Evolutionary conservation across 2,888 invertebrate genomes (phyloP), one percentile per base, ranked within the genome.

Genomic region (Ptychoptera contaminata): DNA sequence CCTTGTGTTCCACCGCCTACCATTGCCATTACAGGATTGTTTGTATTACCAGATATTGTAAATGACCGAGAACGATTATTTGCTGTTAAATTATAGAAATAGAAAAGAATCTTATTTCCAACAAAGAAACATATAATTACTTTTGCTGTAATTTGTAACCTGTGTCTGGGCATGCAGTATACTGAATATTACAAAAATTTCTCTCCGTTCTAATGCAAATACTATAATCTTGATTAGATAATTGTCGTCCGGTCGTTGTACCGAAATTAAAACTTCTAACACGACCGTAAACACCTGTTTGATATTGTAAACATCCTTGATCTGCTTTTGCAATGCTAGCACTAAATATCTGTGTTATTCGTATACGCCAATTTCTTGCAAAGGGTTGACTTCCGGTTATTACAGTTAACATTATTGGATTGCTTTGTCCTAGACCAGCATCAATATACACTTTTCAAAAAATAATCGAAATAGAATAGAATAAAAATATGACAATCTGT

Each of bases 151-250:
- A 23, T 31, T 37, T 12, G n/a, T n/a, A 12, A 79, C 80, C 76
- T 49, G 75, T 66, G 56, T 85, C 79, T 2, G 73, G 63, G 53
- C 87, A 88, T 5, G 79, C 74, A 12, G 77, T 78, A 58, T 88
- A 88, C 55, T 86, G 86, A 39, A 88, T 80, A 0, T 85, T 82
- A 53, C 90, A 91, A 58, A 88, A 88, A 59, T 87, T 90, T 48
- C 81, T 72, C 60, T 90, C 90, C 58, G 79, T 81, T 30, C 90
- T 67, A 36, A 90, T 73, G 59, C 90, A 91, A 49, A 87, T 79
- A 50, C 85, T 82, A 60, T 91, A 91, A 61, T 90, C 88, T 60
- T 90, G 87, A 62, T 87, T 88, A 45, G 87, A 86, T 14, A 90
- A 71, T 56, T 88, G 86, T 2, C 81, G 67, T 0, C 88, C 88